Evolutionary conservation across 2,888 invertebrate genomes (phyloP).

Genomic region (Andrena flavipes): DNA sequence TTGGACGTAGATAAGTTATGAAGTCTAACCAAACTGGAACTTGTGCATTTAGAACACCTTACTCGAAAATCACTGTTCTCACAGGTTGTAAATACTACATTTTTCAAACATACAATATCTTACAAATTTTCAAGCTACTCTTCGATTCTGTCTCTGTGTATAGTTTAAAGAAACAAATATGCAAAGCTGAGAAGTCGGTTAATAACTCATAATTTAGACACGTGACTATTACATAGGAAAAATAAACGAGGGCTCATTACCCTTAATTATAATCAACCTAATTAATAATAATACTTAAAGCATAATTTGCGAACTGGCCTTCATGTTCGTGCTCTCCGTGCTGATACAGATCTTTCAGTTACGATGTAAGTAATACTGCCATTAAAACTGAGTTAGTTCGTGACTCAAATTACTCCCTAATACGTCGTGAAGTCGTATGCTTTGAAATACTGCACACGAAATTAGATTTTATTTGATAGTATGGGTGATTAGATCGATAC

Average conservation of each 20-base stretch:
- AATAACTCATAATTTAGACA: not conserved
- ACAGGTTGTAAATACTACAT: not conserved
- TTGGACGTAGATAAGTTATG: constrained; percentile 33
- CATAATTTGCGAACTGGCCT: not conserved
- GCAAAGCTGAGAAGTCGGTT: not conserved
- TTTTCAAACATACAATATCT: not conserved
- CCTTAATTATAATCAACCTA: not conserved
- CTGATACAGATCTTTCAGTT: not conserved
- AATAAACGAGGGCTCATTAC: no score
- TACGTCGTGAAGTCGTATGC: not conserved
- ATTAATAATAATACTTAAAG: not conserved
- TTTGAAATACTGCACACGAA: not conserved
- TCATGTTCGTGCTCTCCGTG: not conserved
- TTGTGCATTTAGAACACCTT: not conserved
- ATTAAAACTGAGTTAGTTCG: constrained; percentile 29
- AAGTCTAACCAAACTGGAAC: constrained; percentile 28
- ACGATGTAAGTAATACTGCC: not conserved
- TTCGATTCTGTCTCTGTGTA: not conserved
- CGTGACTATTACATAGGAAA: no score
- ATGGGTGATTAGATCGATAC: constrained; percentile 23
- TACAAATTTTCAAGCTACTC: not conserved
- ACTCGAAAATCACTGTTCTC: not conserved
- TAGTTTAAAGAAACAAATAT: not conserved
- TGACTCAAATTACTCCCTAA: not conserved
- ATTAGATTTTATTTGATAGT: not conserved